A percentile compares a stretch with the other conserved stretches of the same genome.
Conservation (phyloP, 2,888 invertebrate genomes). For the Apodemia hepburni region DNA sequence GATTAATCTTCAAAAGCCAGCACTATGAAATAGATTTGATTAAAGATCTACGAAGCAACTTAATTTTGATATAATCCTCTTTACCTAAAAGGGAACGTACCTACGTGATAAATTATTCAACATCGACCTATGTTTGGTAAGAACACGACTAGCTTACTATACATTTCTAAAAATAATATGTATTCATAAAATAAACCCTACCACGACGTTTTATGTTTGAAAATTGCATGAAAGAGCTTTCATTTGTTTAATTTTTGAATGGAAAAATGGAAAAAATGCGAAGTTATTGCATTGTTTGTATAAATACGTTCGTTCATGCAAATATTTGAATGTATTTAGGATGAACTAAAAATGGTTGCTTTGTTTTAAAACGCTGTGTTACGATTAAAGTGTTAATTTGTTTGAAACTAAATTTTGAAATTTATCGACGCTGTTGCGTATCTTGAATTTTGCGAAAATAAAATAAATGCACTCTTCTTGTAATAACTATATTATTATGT, state of each 20-base stretch:
- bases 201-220: background rate
- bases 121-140: conserved; percentile 6
- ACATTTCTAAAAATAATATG: conserved; percentile 1
- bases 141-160: conserved; percentile 6
- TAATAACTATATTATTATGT: too few relatives aligned
- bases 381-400: background rate
- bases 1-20: conserved; percentile 11
- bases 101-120: conserved; percentile 14
- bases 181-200: background rate
- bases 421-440: background rate
- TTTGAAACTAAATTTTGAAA: background rate
- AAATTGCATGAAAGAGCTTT: background rate
- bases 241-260: conserved; percentile 2
- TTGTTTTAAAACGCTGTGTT: background rate
- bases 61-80: conserved; percentile 36
- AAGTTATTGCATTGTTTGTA: conserved; percentile 12
- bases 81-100: conserved; percentile 33
- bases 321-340: conserved; percentile 12
- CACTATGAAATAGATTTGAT: background rate
- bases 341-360: conserved; percentile 5
- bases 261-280: background rate
- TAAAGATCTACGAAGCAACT: conserved; percentile 9
- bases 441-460: too few relatives aligned
- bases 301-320: conserved; percentile 9
- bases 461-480: too few relatives aligned